Evolutionary conservation across 2,888 invertebrate species (phyloP).

Genomic region (Leucozona laternaria): DNA sequence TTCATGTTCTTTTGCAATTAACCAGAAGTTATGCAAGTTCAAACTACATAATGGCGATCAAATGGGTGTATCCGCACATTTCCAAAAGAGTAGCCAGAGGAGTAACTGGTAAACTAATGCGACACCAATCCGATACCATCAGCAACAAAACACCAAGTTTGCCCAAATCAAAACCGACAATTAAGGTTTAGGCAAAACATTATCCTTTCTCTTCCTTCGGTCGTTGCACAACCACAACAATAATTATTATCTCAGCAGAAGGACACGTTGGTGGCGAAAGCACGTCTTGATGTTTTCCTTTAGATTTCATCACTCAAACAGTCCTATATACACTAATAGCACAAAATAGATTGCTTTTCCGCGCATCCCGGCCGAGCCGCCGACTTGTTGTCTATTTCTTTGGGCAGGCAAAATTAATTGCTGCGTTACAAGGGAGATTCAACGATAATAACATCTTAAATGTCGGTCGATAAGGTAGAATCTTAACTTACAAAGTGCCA

Average conservation of each 20-base stretch:
- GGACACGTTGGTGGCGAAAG: not conserved
- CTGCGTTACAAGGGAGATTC: not conserved
- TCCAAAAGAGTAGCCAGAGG: not conserved
- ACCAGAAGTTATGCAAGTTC: not conserved
- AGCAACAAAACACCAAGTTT: too few relatives aligned
- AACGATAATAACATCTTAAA: slow-evolving; percentile 1
- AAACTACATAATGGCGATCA: not conserved
- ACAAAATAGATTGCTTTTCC: not conserved
- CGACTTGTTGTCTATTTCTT: not conserved
- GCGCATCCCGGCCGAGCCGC: too few relatives aligned
- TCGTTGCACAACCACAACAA: not conserved
- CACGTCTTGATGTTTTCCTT: slow-evolving; percentile 1
- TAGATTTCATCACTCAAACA: not conserved
- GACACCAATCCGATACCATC: slow-evolving; percentile 4
- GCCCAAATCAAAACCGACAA: not conserved
- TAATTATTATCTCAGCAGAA: not conserved
- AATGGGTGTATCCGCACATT: not conserved
- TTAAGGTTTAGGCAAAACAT: not conserved
- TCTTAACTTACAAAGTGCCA: not conserved
- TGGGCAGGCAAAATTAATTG: slow-evolving; percentile 6
- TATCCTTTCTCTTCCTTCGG: not conserved
- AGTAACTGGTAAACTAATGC: not conserved
- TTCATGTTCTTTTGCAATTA: not conserved
- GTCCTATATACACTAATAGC: not conserved
- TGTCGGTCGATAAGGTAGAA: slow-evolving; percentile 1